phyloP scores from a whole-genome alignment of 2,888 invertebrate species.

The Philereme vetulata region DNA sequence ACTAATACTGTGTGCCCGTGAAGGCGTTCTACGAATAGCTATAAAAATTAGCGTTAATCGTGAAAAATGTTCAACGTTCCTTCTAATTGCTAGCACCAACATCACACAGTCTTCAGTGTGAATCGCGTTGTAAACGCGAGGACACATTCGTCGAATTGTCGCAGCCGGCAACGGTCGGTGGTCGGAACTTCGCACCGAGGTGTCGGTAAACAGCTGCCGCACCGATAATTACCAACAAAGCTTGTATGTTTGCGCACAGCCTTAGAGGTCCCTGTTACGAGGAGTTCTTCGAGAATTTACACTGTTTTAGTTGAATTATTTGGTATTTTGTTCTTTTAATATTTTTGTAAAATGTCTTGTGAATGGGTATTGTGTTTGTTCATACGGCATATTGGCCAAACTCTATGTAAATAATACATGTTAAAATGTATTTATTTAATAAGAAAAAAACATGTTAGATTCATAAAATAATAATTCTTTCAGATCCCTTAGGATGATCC shows the following conservation, averaged over 20 bases:
- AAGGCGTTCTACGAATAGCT: slow-evolving; percentile 39
- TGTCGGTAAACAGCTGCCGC: slow-evolving; percentile 77
- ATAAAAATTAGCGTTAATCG: slow-evolving; percentile 51
- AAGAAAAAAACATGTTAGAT: no score
- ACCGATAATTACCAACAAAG: slow-evolving; percentile 79
- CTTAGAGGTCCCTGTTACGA: slow-evolving; percentile 59
- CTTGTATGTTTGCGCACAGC: slow-evolving; percentile 63
- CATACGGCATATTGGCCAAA: no score
- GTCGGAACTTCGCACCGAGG: slow-evolving; percentile 81
- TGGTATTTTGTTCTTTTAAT: neutral
- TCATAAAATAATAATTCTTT: no score
- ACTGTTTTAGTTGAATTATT: slow-evolving; percentile 33
- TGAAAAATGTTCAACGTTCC: slow-evolving; percentile 58
- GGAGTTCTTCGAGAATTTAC: slow-evolving; percentile 54
- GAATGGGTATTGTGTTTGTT: no score
- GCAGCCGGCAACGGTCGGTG: slow-evolving; percentile 68
- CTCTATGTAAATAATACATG: no score
- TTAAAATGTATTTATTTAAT: no score
- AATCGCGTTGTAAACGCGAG: slow-evolving; percentile 43
- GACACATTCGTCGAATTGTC: slow-evolving; percentile 74
- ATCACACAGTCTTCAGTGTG: slow-evolving; percentile 44
- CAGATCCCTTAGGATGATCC: neutral
- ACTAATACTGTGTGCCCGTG: slow-evolving; percentile 23
- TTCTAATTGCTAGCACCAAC: slow-evolving; percentile 58
- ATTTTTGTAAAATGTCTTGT: no score